phyloP scores from a whole-genome alignment of 2,888 invertebrate genomes.

The Cosmia trapezina region DNA sequence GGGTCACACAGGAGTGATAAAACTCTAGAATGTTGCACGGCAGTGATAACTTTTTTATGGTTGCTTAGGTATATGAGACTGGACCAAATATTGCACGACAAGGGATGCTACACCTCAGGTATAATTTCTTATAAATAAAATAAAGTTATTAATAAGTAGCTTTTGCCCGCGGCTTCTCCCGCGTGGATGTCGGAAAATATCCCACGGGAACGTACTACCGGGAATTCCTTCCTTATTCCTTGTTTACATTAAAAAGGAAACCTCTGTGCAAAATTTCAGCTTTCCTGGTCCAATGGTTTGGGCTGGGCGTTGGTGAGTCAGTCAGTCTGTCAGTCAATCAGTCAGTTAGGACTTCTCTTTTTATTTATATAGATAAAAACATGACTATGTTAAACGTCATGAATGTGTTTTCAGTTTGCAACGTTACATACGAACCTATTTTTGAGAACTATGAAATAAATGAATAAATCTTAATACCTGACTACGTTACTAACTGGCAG shows the following conservation, averaged over 20 bases:
- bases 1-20: constrained; percentile 44
- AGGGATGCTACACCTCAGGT: neutral
- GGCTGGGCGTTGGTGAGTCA: too few species aligned
- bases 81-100: constrained; percentile 29
- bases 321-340: too few species aligned
- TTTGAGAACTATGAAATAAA: neutral
- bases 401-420: neutral
- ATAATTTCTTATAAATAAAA: neutral
- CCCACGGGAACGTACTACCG: too few species aligned
- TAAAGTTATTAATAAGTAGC: neutral
- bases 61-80: constrained; percentile 9
- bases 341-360: too few species aligned
- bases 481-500: neutral
- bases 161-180: too few species aligned
- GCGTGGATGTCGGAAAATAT: too few species aligned
- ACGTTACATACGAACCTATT: neutral
- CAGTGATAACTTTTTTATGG: constrained; percentile 52
- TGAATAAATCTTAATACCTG: neutral
- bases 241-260: too few species aligned
- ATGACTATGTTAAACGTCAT: too few species aligned
- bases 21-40: constrained; percentile 47
- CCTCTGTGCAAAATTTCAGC: too few species aligned
- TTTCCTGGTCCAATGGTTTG: too few species aligned
- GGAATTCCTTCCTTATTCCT: too few species aligned
- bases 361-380: too few species aligned